Evolutionary conservation across 2,797 vertebrate species (phyloP), one percentile per base, ranked within the genome.

Genomic region (Neosilurus hyrtlii): DNA sequence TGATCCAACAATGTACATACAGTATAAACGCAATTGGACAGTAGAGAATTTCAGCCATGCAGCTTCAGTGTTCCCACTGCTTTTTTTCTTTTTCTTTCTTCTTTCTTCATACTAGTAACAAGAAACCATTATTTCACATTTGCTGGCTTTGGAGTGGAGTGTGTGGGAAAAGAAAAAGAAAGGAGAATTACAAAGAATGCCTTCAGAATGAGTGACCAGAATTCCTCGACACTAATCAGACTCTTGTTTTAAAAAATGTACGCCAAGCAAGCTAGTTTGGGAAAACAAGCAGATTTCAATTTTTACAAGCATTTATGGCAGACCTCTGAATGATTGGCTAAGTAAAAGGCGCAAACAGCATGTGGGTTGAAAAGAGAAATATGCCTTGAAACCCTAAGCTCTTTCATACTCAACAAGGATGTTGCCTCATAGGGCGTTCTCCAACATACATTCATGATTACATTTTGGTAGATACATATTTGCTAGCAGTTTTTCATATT

Each of bases 121-220:
- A 59, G 16, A 9, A 20, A 0, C 22, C 22, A 52, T 12, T 71
- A 43, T 57, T 73, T 20, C 9, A 20, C 9, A 57, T 74, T 75
- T 35, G 12, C 51, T 75, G 57, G 74, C 63, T 49, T 26, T 26
- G 51, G 22, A 67, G 9, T 52, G 51, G 30, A 68, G 37, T 49
- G 62, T 63, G 66, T 30, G 71, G 10, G n/a, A 20, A 56, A 37
- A 66, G 9, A 57, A 43, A 81, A 52, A 43, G 59, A 52, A 54
- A 56, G 51, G 18, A 12, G 56, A 30, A 3, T 14, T 54, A 59
- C 8, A 49, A 61, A 63, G 82, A 70, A 52, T 52, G 18, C 8
- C 57, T 71, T 63, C 30, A 81, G 30, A n/a, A 63, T 7, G 4
- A 72, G 59, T 79, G 57, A 76, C 35, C 61, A 68, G 43, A 51